Base-by-base conservation (phyloP, 2,113 vertebrate genomes). In the Riparia riparia region DNA sequence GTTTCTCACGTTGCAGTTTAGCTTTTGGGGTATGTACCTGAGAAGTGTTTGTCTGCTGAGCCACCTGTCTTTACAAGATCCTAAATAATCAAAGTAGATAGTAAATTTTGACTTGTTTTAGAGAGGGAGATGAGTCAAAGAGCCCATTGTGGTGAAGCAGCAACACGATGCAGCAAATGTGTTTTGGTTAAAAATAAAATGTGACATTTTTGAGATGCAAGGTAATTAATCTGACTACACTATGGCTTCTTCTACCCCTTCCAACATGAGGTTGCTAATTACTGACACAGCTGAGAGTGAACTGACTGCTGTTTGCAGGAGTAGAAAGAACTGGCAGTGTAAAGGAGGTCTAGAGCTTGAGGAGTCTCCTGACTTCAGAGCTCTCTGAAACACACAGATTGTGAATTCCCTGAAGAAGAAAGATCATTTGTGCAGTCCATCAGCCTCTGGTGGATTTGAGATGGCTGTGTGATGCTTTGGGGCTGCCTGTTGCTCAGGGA, bases 181-280 rank as follows among this genome's bases (percentile, higher is more conserved):
- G 22, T 78, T 92, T 86, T 63, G 25, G 17, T 83, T 90, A 60
- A 70, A 92, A 90, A 53, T 8, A 68, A 68, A 90, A 72, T 1
- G 12, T 58, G 19, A 41, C 9, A 18, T 16, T 87, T 94, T 56
- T 82, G 61, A 71, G 31, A 66, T 26, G 34, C 8, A 10, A 54
- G 20, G 17, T 63, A 51, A 64, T 74, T 63, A 42, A 86, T 83
- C 42, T 60, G 49, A 37, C 21, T 64, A 10, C 14, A 26, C 39
- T 18, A 44, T 82, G 56, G 4, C 51, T 86, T 41, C 56, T 73
- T 76, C 21, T 60, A 51, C 28, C 11, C 47, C 56, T 74, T 71
- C 80, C 47, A 68, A 3, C 39, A 32, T 64, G 37, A 74, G 69
- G 28, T 21, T 78, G 65, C 57, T 54, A 14, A 39, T 65, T 58